Evolutionary conservation across 2,888 invertebrate genomes (phyloP).

Genomic region (Drosophila putrida): DNA sequence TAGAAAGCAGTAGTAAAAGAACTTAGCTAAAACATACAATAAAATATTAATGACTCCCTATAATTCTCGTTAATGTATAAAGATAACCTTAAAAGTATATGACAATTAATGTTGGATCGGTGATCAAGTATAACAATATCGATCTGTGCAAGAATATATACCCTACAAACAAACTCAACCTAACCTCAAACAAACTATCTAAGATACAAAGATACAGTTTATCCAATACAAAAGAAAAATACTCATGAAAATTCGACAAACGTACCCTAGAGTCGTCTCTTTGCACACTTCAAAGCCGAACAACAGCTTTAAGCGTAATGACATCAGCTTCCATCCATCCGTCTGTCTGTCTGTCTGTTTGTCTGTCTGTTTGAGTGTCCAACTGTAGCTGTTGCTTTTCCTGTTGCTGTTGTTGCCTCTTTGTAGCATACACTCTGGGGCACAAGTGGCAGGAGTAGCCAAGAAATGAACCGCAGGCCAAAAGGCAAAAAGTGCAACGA

Average conservation of each 20-base stretch:
- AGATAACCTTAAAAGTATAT: too few relatives aligned
- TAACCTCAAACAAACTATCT: too few relatives aligned
- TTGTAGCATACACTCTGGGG: constrained; percentile 59
- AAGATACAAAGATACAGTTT: not conserved
- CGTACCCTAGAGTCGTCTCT: constrained; percentile 8
- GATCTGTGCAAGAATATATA: too few relatives aligned
- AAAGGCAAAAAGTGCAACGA: constrained; percentile 66
- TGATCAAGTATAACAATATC: too few relatives aligned
- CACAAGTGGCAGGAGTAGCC: constrained; percentile 33
- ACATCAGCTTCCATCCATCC: constrained; percentile 49
- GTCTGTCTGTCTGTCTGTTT: not conserved
- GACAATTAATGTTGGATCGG: too few relatives aligned
- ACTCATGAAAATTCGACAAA: constrained; percentile 12
- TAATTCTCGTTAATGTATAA: too few relatives aligned
- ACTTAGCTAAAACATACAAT: too few relatives aligned
- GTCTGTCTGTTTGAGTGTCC: not conserved
- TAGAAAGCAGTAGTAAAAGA: too few relatives aligned
- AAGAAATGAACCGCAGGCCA: constrained; percentile 53
- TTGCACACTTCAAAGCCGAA: constrained; percentile 32
- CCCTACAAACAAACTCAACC: too few relatives aligned
- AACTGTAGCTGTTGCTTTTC: constrained; percentile 16
- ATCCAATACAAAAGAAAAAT: not conserved
- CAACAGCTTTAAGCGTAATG: constrained; percentile 57
- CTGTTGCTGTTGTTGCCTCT: constrained; percentile 32
- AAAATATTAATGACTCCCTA: too few relatives aligned